Percentiles rank a stretch among this genome's conserved stretches.
phyloP scores from a whole-genome alignment of 2,113 vertebrate species.

The Antigone vipio region DNA sequence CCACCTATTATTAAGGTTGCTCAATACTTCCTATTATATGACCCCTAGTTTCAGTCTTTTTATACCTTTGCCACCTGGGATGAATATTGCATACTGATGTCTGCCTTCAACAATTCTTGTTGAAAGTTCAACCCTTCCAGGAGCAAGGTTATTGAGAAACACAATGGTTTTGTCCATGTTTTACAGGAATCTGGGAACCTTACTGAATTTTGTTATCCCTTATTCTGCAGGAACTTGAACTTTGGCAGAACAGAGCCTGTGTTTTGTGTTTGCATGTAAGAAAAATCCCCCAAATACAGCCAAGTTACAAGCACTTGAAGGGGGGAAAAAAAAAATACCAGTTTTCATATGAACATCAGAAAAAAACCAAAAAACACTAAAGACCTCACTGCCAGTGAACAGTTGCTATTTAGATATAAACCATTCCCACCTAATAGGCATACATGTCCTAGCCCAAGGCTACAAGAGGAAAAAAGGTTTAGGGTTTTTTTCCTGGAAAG shows the following conservation, averaged over 20 bases:
- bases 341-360: not conserved
- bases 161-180: not conserved
- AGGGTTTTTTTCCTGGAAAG: not conserved
- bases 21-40: conserved; percentile 10
- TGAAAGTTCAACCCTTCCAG: not conserved
- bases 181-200: not conserved
- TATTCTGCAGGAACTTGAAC: not conserved
- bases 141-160: not conserved
- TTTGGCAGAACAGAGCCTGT: not conserved
- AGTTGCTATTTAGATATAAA: not conserved
- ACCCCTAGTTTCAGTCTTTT: conserved; percentile 4
- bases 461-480: not conserved
- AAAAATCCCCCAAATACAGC: not conserved
- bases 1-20: conserved; percentile 32
- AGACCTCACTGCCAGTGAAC: not conserved
- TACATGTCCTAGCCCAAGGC: not conserved
- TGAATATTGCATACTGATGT: not conserved
- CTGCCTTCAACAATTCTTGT: not conserved
- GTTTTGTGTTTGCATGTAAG: not conserved
- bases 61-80: not conserved
- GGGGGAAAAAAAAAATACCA: no score
- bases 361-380: not conserved
- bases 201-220: not conserved
- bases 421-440: not conserved
- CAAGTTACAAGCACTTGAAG: not conserved